Evolutionary conservation across 2,797 vertebrate genomes (phyloP).

Genomic region (Epinephelus coioides): DNA sequence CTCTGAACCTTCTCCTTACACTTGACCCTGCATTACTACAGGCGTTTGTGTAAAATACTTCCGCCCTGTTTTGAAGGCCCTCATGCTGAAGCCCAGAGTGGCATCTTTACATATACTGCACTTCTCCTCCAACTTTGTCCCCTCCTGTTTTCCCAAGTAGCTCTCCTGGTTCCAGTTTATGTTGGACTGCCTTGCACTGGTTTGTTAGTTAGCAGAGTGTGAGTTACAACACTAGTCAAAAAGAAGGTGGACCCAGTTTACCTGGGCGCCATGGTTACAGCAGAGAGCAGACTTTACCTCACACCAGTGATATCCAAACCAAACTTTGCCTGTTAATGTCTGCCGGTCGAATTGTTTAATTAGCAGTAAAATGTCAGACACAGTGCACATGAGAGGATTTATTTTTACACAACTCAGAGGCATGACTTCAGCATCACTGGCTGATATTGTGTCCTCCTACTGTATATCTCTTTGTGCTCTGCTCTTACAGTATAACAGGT

Average conservation of each 20-base stretch:
- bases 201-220: slow-evolving; percentile 9
- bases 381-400: slow-evolving; percentile 1
- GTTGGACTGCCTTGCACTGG: slow-evolving; percentile 16
- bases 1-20: no score
- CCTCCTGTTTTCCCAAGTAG: background rate
- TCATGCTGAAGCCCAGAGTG: no score
- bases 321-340: slow-evolving; percentile 31
- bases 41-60: no score
- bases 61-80: no score
- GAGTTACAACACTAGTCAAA: slow-evolving; percentile 18
- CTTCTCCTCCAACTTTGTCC: background rate
- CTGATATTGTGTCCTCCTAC: background rate
- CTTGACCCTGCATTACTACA: no score
- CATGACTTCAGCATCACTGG: background rate
- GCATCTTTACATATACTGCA: no score
- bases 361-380: slow-evolving; percentile 38
- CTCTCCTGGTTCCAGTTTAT: slow-evolving; percentile 8
- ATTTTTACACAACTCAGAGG: background rate
- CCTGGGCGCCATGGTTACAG: slow-evolving; percentile 37
- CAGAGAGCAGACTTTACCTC: slow-evolving; percentile 48
- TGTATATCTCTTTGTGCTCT: background rate
- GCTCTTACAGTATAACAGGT: slow-evolving; percentile 36
- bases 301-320: slow-evolving; percentile 40
- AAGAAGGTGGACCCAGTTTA: slow-evolving; percentile 38
- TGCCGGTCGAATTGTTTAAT: slow-evolving; percentile 36